Evolutionary conservation across 2,888 invertebrate species (phyloP), one percentile per base, ranked within the genome.

Genomic region (Orchestes rusci): DNA sequence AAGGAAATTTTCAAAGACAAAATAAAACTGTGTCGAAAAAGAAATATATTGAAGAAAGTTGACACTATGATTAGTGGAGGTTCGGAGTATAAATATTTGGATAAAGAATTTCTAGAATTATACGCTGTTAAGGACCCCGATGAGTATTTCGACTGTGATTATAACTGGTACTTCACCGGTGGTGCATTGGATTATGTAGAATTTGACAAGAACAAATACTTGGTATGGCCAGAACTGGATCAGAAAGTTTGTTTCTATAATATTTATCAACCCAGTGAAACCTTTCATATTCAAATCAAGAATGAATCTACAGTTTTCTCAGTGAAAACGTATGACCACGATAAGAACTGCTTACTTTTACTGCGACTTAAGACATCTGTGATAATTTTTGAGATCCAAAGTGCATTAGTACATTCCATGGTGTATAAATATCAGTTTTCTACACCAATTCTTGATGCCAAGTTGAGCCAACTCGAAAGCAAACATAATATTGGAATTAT

Each of bases 111-210:
- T 16, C 23, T 56, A 10, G 50, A 56, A 23, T 48, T 54, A 18
- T 55, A 56, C 29, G 13, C 43, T 8, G 34, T 37, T 20, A 50
- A 50, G 37, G 50, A 56, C 45, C 54, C 53, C 2, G 51, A 53
- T 35, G 17, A 27, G 13, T 29, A 43, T 20, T 57, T 55, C 39
- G 38, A 43, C 12, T 40, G 44, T 33, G 53, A 55, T 39, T 56
- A 54, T 33, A 56, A 56, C 41, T 43, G 44, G 31, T 56, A 53
- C 35, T 56, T 51, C 41, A 54, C 53, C 4, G 54, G 51, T 31
- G 57, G 56, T 20, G 36, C 49, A 33, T 49, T 59, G 36, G 56
- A 54, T 33, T 35, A 44, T 30, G 36, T 55, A 19, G 29, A 33
- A 19, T 35, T 53, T 4, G 40, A 50, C 40, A 33, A 42, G 16